Percentiles rank a stretch among this genome's conserved stretches.
Conservation (phyloP, 2,888 invertebrate genomes). For the Bellardia pandia region DNA sequence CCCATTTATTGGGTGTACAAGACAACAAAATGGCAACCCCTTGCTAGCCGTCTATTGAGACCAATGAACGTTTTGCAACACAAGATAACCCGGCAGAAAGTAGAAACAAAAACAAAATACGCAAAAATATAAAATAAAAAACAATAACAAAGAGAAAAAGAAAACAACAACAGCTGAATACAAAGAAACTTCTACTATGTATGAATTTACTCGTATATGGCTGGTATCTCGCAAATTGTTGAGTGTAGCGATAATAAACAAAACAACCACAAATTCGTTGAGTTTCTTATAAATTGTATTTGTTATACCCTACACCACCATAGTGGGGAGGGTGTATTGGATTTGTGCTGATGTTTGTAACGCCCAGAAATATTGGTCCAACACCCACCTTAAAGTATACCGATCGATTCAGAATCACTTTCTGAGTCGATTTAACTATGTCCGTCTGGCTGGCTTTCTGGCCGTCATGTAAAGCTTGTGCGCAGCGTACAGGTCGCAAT, state of each 20-base stretch:
- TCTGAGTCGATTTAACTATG: too few species aligned
- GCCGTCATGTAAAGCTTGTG: too few species aligned
- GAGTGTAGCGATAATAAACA: conserved; percentile 45
- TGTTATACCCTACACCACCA: too few species aligned
- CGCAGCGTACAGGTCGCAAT: too few species aligned
- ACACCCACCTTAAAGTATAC: too few species aligned
- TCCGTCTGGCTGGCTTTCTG: too few species aligned
- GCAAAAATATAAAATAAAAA: conserved; percentile 33
- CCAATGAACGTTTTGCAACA: conserved; percentile 33
- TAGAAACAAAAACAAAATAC: conserved; percentile 57
- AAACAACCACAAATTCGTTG: conserved; percentile 1
- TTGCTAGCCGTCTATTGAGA: conserved; percentile 5
- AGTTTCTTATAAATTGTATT: conserved; percentile 21
- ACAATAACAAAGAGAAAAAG: conserved; percentile 12
- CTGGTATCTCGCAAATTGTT: conserved; percentile 44
- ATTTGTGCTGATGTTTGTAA: too few species aligned
- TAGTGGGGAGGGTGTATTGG: too few species aligned
- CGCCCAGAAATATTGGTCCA: too few species aligned
- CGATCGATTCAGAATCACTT: too few species aligned
- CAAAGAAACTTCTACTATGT: conserved; percentile 35
- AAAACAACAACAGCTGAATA: conserved; percentile 30
- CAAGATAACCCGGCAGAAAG: conserved; percentile 58
- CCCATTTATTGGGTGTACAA: background rate
- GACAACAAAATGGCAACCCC: background rate
- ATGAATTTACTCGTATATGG: too few species aligned